Base-by-base conservation (phyloP, 2,113 vertebrate species). In the Dissostichus mawsoni region DNA sequence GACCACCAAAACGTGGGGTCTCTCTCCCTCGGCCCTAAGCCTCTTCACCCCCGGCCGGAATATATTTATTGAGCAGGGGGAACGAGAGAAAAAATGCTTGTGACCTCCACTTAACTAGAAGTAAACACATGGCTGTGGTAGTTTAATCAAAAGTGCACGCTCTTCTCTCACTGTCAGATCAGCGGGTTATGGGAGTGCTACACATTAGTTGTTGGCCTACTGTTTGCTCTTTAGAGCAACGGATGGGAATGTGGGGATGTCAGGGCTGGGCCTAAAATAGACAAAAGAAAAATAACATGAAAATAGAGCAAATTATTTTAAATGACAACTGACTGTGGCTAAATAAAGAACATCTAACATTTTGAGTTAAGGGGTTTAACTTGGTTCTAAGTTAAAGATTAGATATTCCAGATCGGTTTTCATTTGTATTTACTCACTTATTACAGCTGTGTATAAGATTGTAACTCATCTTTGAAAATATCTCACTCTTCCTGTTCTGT, bases 1-100 rank as follows among this genome's bases (percentile, higher is more conserved):
- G 97, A 98, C 97, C 97, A 98, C 97, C 97, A 95, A 95, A 97
- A 96, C 14, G 82, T 6, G 96, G 85, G 73, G 89, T 85, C 85
- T 85, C 81, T 85, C 90, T 85, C 65, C 76, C 82, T 83, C 86
- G n/a, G 63, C 87, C 70, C 20, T 81, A 81, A 90, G 93, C 94
- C 93, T 95, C 96, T 93, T 94, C 96, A 94, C 95, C 63, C 29
- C 74, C 50, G 44, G 87, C 83, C 79, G 73, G 84, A 89, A 83
- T 63, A 91, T 87, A 94, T 92, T 92, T 91, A 93, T 93, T 93
- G 74, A 74, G 77, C 65, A 75, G 66, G 72, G 92, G 74, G 93
- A 93, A 94, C 89, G 95, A 92, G 92, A 90, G 88, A 90, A 93
- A 94, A 85, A 85, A 90, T 87, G 87, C 81, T 94, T 87, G 88